phyloP scores from a whole-genome alignment of 2,888 invertebrate genomes.

The Scrobipalpa costella region DNA sequence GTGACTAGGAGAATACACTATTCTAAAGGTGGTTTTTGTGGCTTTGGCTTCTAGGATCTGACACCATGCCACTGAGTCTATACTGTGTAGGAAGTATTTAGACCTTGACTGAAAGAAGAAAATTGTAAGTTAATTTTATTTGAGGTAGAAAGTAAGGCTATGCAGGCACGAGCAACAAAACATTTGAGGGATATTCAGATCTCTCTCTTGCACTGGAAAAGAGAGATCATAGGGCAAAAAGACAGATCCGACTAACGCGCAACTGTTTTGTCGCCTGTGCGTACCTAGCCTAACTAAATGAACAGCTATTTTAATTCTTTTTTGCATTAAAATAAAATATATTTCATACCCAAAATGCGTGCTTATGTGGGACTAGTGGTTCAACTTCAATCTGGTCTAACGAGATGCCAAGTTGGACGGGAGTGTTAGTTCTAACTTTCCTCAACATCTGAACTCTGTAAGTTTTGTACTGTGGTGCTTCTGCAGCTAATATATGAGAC shows the following conservation, averaged over 20 bases:
- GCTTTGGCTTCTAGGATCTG: slow-evolving; percentile 89
- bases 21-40: slow-evolving; percentile 86
- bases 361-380: slow-evolving; percentile 85
- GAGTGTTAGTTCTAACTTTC: slow-evolving; percentile 90
- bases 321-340: background rate
- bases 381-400: slow-evolving; percentile 96
- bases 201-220: background rate
- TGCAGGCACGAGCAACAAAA: too few relatives aligned
- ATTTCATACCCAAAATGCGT: slow-evolving; percentile 81
- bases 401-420: slow-evolving; percentile 93
- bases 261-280: too few relatives aligned
- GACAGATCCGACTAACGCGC: too few relatives aligned
- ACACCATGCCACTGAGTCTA: slow-evolving; percentile 93
- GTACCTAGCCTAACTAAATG: too few relatives aligned
- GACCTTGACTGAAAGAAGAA: slow-evolving; percentile 77
- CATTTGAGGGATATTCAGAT: background rate
- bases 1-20: slow-evolving; percentile 83
- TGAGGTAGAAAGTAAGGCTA: too few relatives aligned
- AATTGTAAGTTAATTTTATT: background rate
- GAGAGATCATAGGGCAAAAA: too few relatives aligned
- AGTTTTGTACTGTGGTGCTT: slow-evolving; percentile 93
- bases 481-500: slow-evolving; percentile 88
- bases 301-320: too few relatives aligned
- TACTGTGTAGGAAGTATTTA: slow-evolving; percentile 91
- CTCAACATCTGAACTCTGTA: slow-evolving; percentile 89